These are phyloP conservation scores for Caenorhabditis sp. DNA, from an alignment of 2,888 invertebrate genomes.

Conservation along the genomic window DNA sequence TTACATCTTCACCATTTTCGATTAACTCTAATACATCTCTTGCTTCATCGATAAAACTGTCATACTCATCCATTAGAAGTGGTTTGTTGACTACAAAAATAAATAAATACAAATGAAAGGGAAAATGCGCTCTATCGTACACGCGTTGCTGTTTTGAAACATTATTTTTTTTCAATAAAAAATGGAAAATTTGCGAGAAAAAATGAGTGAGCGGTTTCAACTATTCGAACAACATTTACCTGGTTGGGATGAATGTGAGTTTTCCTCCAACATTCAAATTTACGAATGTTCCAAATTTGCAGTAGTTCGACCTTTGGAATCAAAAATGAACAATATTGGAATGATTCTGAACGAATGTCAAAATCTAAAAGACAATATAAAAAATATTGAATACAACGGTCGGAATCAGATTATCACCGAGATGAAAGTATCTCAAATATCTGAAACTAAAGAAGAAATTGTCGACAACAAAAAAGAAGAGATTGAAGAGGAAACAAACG, in stretches of 20 bases:
- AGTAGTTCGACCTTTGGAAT: constrained; percentile 4
- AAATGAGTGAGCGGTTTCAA: constrained; percentile 4
- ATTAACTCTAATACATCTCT: constrained; percentile 6
- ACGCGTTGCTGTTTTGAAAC: not conserved
- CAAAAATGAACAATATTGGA: constrained; percentile 3
- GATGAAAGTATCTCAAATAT: not conserved
- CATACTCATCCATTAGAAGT: constrained; percentile 10
- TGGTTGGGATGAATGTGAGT: constrained; percentile 12
- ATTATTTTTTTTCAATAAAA: constrained; percentile 10
- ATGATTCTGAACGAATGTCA: constrained; percentile 1
- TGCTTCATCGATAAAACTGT: constrained; percentile 21
- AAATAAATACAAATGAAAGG: not conserved
- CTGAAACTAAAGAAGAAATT: not conserved
- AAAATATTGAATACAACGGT: constrained; percentile 3
- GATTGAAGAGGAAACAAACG: not conserved
- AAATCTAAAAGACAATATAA: not conserved
- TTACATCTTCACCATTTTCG: constrained; percentile 20
- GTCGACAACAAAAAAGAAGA: not conserved
- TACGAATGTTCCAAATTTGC: constrained; percentile 6
- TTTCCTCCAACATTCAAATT: not conserved
- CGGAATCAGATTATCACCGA: constrained; percentile 4
- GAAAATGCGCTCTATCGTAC: not conserved
- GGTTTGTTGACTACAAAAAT: not conserved
- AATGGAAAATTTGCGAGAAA: not conserved
- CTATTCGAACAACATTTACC: constrained; percentile 21